Evolutionary conservation across 2,888 invertebrate genomes (phyloP), one percentile per base, ranked within the genome.

Genomic region (Eristalinus sepulchralis): DNA sequence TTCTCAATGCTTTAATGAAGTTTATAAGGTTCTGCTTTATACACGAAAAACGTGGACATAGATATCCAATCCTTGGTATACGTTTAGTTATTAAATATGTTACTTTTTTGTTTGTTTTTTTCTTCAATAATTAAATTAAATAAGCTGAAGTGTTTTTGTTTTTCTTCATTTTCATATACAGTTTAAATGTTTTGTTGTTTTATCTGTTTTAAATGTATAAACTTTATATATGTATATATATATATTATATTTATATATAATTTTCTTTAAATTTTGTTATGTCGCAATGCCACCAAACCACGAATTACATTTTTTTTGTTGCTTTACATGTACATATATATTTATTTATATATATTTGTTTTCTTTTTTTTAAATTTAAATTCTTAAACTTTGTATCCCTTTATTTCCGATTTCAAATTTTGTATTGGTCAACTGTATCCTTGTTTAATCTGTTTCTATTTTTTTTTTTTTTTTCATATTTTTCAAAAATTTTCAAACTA

Each of bases 401-500:
- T 79, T 85, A 77, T 85, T 81, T 85, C 85, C 77, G 81, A 81
- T 82, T 86, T 88, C 53, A 27, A 53, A 27, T 80, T 77, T 83
- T 81, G 79, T 84, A 81, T 84, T 84, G 82, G 83, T 88, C 82
- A 88, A 80, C 77, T 55, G 62, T 87, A 72, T 83, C 63, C 71
- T 80, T 76, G 63, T 24, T 27, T 70, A 36, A 20, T 27, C 60
- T 31, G 24, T 53, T 36, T 63, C 47, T 47, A 90, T 91, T 89
- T 91, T 91, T 91, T 90, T 76, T 55, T 60, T 68, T 89, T 89
- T 89, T 70, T 71, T 62, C 67, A 62, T 57, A 22, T 36, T 60
- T 71, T 73, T 78, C 59, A 36, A 82, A 71, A 10, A 22, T n/a
- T 27, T 57, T 89, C 89, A 91, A 91, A 91, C 90, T 91, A 92